Base-by-base conservation (phyloP, 1,140 invertebrate genomes). In the Pseudomyrmex sp. region DNA sequence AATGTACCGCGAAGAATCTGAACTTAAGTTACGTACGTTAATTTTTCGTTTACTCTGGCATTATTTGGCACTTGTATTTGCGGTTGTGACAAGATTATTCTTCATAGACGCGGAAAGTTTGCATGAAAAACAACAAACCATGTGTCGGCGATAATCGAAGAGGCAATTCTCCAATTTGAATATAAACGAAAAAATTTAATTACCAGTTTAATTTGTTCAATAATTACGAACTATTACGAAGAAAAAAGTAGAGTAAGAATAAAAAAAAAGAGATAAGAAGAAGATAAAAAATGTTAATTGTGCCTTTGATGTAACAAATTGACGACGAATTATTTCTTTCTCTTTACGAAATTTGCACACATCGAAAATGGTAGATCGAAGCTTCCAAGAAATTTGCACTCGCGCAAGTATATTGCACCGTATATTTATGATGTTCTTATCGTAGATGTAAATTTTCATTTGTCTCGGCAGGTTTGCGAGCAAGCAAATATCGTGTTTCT, bases 401-500 rank as follows among this genome's bases (percentile, higher is more conserved):
- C n/a, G 12, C 76, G 0, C n/a, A 4, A 35, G 13, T 56, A 52
- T 66, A 72, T 72, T 72, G 2, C 4, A 26, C 7, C 26, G 52
- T 77, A 23, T 58, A 88, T 88, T 88, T 88, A 88, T 65, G 72
- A 50, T 68, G 12, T 9, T 50, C 76, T 88, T 88, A 88, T 88
- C 87, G 15, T 59, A 65, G 74, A 83, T 48, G 83, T 88, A 88
- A 88, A 88, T 88, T 88, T 88, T 85, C 77, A 48, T 76, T 83
- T 62, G 69, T 59, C 70, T 83, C 54, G 59, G 46, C 59, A 23
- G 63, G 68, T 89, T 88, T 86, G 88, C 44, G 58, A 72, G 75
- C 48, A 62, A 10, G 46, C 56, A 52, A 65, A 61, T 70, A 69
- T 54, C 50, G 56, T 2, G 56, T 84, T 82, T 85, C 75, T 68